These are phyloP conservation scores for Heteronetta atricapilla DNA, from an alignment of 2,113 vertebrate genomes.

Conservation along the genomic window DNA sequence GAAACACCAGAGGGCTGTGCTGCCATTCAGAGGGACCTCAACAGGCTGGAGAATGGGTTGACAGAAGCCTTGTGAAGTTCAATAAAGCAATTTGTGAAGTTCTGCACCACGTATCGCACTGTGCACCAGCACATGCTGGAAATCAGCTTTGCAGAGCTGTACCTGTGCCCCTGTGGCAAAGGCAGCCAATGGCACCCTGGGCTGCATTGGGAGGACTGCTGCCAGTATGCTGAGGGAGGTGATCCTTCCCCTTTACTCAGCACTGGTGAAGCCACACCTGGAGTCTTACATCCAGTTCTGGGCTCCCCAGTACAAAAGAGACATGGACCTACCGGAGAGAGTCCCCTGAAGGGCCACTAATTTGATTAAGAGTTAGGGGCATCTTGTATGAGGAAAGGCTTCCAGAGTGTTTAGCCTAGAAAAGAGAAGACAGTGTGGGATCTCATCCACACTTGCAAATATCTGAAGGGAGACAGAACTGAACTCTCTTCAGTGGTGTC, in stretches of 20 bases:
- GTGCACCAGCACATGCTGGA: not conserved
- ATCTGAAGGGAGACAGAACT: not conserved
- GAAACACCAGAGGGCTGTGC: not conserved
- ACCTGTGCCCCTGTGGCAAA: not conserved
- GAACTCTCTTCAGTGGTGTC: not conserved
- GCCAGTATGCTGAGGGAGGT: not conserved
- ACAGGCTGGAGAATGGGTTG: not conserved
- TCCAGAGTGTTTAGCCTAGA: not conserved
- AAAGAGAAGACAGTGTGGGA: rapidly evolving
- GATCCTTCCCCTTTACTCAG: not conserved
- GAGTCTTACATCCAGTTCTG: not conserved
- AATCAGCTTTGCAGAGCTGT: not conserved
- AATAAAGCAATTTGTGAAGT: not conserved
- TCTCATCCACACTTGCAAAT: not conserved
- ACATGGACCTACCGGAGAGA: not conserved
- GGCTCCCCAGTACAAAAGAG: not conserved
- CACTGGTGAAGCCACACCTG: not conserved
- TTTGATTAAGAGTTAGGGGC: not conserved
- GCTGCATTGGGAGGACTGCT: not conserved
- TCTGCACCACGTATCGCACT: not conserved
- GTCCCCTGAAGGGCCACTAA: not conserved
- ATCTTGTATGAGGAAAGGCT: not conserved
- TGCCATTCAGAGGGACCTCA: not conserved
- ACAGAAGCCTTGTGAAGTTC: not conserved
- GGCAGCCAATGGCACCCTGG: not conserved